Evolutionary conservation across 2,797 vertebrate species (phyloP), one percentile per base, ranked within the genome.

Genomic region (Sebastes trivittatus): DNA sequence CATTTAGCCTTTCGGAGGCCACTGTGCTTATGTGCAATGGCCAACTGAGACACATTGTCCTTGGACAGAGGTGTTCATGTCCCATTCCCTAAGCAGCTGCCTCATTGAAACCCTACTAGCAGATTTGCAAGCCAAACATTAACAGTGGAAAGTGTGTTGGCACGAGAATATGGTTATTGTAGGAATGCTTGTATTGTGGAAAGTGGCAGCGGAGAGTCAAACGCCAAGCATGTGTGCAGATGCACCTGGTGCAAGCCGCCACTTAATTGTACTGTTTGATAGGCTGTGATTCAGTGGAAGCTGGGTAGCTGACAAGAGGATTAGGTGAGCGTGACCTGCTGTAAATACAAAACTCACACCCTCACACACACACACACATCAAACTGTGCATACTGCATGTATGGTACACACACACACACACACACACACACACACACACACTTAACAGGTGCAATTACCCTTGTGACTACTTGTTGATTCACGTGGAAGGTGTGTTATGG

Each of bases 111-210:
- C 59, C 58, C 79, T 76, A 85, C 81, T 46, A 67, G 52, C 77
- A 86, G 76, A 92, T 88, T 89, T 94, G 90, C 92, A 80, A 90
- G 77, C 55, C 93, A 96, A 95, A 93, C 90, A 85, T 91, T 74
- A 93, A 89, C 75, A 86, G 86, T 88, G 84, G 85, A 80, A 93
- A 85, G 89, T 93, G 78, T 94, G 93, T 95, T 95, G 95, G 86
- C 87, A 91, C 92, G 92, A 93, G 93, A 94, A 94, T 94, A 90
- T 88, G 91, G 92, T 89, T 89, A 90, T 92, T 90, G 23, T 86
- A 91, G 82, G 74, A 84, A 90, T 77, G 85, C 69, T 85, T 83
- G 67, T 87, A 30, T 83, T 84, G 82, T 89, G 77, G 85, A 94
- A 89, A 93, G 84, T 90, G 36, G 46, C 86, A 86, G 88, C 65